Conservation (phyloP, 2,888 invertebrate genomes). For the Chrysotoxum bicinctum region DNA sequence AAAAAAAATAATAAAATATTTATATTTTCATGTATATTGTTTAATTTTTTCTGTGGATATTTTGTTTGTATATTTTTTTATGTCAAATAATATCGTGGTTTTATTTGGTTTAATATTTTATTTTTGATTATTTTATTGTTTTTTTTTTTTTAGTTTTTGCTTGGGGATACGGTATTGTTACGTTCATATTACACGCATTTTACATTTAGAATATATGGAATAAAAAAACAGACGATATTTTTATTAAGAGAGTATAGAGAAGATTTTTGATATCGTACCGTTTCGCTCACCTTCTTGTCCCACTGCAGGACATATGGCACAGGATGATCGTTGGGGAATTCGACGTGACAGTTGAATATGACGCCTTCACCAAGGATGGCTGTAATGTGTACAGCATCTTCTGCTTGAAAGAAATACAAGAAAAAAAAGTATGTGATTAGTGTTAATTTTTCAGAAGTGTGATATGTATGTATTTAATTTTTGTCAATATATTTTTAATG, state of each 20-base stretch:
- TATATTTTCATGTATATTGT: slow-evolving; percentile 57
- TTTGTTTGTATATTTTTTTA: slow-evolving; percentile 53
- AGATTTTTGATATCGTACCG: slow-evolving; percentile 90
- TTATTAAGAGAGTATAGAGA: slow-evolving; percentile 83
- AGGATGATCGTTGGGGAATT: slow-evolving; percentile 97
- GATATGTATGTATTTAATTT: not conserved
- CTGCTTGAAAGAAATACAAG: slow-evolving; percentile 74
- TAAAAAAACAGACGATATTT: slow-evolving; percentile 77
- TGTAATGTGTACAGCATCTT: slow-evolving; percentile 97
- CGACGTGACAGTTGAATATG: slow-evolving; percentile 98
- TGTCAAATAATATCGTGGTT: slow-evolving; percentile 48
- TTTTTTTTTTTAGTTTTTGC: slow-evolving; percentile 74
- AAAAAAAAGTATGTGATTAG: not conserved
- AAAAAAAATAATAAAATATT: slow-evolving; percentile 67
- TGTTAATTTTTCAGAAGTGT: not conserved
- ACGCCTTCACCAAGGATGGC: slow-evolving; percentile 98
- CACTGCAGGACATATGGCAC: slow-evolving; percentile 99
- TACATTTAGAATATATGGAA: slow-evolving; percentile 74
- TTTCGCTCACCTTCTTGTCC: slow-evolving; percentile 99
- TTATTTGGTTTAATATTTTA: slow-evolving; percentile 32
- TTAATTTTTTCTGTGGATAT: slow-evolving; percentile 46
- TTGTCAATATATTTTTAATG: not conserved
- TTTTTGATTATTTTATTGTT: slow-evolving; percentile 59
- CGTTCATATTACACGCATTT: slow-evolving; percentile 71
- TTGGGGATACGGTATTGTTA: slow-evolving; percentile 62